Base-by-base conservation (phyloP, 1,140 invertebrate species). In the Meteorus sp. region DNA sequence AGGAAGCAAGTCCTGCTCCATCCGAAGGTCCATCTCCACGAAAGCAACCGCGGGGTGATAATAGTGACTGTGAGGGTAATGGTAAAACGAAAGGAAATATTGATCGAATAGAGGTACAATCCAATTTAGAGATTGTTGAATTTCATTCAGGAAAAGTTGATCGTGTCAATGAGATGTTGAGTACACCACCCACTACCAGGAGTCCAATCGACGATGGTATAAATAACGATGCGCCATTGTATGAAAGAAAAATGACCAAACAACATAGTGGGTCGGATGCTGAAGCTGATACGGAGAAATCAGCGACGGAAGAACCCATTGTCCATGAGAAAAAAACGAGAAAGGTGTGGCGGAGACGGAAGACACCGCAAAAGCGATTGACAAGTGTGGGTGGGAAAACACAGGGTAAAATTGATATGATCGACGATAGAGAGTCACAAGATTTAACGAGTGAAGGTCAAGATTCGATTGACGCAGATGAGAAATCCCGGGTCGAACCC, bases 221-320 rank as follows among this genome's bases (percentile, higher is more conserved):
- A 39, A 20, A 44, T 45, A 6, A 25, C 31, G 27, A 69, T 60
- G 48, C 13, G 43, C 64, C 69, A 69, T 61, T 68, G 68, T 17
- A 58, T 74, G 25, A 71, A 70, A 59, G 13, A 56, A 65, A 68
- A 47, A 52, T 48, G 23, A 64, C n/a, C n/a, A n/a, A 31, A 43
- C 58, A 65, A 59, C 71, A 72, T 13, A 76, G 75, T n/a, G 65
- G 70, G 11, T 75, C 75, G 0, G 79, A 81, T 22, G 78, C 73
- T 0, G 81, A 82, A 58, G 81, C 81, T 1, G 81, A 83, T 29
- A 79, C 75, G 1, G 81, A 83, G 52, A 80, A 79, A 43, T 83
- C 82, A 0, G 79, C 77, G 15, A 71, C 74, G 0, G 83, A 84
- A 45, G 81, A 83, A 19, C 66, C 69, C 33, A 65, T 73, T 11